These are phyloP conservation scores for Eulemur albifrons DNA, from an alignment of 2,797 vertebrate species.

Conservation along the genomic window DNA sequence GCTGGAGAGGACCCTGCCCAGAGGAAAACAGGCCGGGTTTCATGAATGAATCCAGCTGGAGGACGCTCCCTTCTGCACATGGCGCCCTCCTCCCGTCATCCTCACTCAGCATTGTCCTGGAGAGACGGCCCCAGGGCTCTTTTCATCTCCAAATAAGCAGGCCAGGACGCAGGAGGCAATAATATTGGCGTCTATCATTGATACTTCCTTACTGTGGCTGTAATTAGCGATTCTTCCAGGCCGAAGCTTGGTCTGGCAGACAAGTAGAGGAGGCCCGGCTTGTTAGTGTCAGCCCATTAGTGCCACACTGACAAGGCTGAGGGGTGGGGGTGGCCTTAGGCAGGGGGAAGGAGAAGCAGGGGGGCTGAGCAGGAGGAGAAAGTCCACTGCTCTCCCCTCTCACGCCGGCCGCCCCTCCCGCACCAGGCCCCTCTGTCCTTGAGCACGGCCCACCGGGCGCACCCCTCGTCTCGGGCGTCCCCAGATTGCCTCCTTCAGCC, in stretches of 20 bases:
- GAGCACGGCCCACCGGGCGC: background rate
- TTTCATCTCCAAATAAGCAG: slow-evolving; percentile 81
- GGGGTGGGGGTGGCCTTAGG: background rate
- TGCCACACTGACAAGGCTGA: slow-evolving; percentile 30
- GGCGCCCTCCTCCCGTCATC: background rate
- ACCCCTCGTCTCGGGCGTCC: rapidly evolving
- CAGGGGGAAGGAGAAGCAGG: background rate
- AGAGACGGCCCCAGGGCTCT: slow-evolving; percentile 68
- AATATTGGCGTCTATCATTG: slow-evolving; percentile 79
- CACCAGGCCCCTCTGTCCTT: background rate
- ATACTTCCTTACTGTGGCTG: slow-evolving; percentile 77
- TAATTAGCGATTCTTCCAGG: slow-evolving; percentile 81
- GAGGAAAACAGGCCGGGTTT: background rate
- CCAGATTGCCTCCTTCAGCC: background rate
- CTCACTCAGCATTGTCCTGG: slow-evolving; percentile 46
- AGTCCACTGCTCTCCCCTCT: background rate
- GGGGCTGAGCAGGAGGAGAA: background rate
- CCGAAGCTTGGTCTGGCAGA: slow-evolving; percentile 43
- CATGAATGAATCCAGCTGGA: background rate
- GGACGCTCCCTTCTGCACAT: background rate
- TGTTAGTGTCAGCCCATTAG: slow-evolving; percentile 46
- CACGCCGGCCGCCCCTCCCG: no score
- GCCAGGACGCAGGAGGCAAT: slow-evolving; percentile 78
- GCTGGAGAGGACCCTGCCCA: background rate
- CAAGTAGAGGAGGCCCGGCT: background rate